A percentile compares a stretch with the other conserved stretches of the same genome.
phyloP scores from a whole-genome alignment of 2,797 vertebrate species.

The Enteromius mattozi region DNA sequence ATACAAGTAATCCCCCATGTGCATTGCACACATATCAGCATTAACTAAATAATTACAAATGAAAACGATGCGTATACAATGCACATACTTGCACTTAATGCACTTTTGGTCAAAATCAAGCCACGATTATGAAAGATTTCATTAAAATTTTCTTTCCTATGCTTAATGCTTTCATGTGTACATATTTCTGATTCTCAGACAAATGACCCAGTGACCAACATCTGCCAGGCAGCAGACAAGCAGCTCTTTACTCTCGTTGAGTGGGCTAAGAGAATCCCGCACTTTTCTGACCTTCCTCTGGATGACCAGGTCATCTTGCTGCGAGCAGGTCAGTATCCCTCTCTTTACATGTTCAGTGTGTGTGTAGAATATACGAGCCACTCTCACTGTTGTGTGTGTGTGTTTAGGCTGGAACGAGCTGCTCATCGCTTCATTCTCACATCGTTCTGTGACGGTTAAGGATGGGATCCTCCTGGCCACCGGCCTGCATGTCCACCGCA shows the following conservation, averaged over 20 bases:
- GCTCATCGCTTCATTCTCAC: constrained; percentile 97
- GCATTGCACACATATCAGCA: no score
- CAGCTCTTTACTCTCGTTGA: constrained; percentile 89
- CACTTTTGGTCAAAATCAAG: no score
- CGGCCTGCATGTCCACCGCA: constrained; percentile 93
- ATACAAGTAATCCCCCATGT: no score
- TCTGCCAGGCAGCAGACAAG: constrained; percentile 91
- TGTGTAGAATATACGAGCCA: neutral
- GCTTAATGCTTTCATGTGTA: neutral
- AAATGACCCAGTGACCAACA: constrained; percentile 96
- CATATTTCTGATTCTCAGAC: constrained; percentile 75
- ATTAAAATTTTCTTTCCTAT: neutral
- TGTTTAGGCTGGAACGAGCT: constrained; percentile 92
- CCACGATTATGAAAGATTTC: no score
- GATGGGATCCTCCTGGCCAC: constrained; percentile 95
- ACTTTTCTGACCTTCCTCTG: constrained; percentile 88
- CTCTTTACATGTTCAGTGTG: neutral
- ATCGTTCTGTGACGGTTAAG: constrained; percentile 94
- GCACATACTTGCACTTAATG: no score
- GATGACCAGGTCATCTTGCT: constrained; percentile 97
- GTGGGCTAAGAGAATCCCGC: constrained; percentile 88
- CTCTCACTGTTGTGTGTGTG: constrained; percentile 11
- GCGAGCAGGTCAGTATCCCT: constrained; percentile 84
- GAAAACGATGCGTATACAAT: no score
- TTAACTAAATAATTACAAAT: no score